Evolutionary conservation across 2,797 vertebrate genomes (phyloP).

Genomic region (Sebastes cheni): DNA sequence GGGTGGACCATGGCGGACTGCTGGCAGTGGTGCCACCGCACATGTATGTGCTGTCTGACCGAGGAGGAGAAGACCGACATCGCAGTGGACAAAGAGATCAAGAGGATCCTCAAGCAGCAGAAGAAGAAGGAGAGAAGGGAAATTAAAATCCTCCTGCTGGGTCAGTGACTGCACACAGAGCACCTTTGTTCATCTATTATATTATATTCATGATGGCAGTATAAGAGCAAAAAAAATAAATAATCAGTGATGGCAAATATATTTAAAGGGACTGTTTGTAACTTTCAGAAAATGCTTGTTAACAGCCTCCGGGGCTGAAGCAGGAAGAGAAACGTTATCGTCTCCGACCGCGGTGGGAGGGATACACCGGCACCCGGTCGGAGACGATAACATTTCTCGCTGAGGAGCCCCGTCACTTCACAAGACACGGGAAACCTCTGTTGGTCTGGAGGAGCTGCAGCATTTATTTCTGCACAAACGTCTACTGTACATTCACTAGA

Average conservation of each 20-base stretch:
- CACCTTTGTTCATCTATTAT: not conserved
- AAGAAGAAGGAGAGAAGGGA: constrained; percentile 78
- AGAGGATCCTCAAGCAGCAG: constrained; percentile 78
- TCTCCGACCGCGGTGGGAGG: too few species aligned
- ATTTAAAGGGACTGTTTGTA: not conserved
- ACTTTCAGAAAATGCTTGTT: too few species aligned
- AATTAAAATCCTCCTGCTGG: constrained; percentile 84
- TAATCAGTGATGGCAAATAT: not conserved
- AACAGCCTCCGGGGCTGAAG: too few species aligned
- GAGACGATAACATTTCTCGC: too few species aligned
- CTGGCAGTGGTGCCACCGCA: constrained; percentile 65
- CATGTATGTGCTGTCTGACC: constrained; percentile 77
- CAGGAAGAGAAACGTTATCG: too few species aligned
- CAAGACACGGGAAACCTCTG: too few species aligned
- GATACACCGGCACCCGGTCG: too few species aligned
- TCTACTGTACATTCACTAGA: too few species aligned
- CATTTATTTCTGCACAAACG: too few species aligned
- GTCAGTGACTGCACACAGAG: constrained; percentile 62
- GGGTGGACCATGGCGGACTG: constrained; percentile 73
- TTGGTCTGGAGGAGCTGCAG: too few species aligned
- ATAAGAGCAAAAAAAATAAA: not conserved
- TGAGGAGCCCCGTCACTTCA: too few species aligned
- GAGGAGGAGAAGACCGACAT: constrained; percentile 78
- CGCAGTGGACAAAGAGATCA: constrained; percentile 80
- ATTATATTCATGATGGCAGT: not conserved